Evolutionary conservation across 2,888 invertebrate species (phyloP).

Genomic region (Pachymerium ferrugineum): DNA sequence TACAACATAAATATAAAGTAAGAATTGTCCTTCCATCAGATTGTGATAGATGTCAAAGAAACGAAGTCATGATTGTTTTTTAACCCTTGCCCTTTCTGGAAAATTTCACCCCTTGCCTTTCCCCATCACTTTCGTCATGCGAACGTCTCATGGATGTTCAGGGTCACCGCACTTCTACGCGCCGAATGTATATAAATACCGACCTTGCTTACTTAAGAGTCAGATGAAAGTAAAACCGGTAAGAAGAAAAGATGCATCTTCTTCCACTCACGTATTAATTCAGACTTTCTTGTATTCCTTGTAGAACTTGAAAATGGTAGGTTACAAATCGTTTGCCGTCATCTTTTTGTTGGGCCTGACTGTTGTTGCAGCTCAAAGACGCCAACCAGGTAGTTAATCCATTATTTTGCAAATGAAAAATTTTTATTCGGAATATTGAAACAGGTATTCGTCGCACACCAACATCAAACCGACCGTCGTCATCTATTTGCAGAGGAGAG

Average conservation of each 20-base stretch:
- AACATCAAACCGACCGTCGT: background rate
- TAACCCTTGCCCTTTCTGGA: conserved; percentile 1
- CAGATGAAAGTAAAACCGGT: conserved; percentile 3
- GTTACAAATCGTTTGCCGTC: background rate
- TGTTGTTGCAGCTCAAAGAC: background rate
- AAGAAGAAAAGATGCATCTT: background rate
- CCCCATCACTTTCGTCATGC: background rate
- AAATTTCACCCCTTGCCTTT: background rate
- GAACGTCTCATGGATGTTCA: background rate
- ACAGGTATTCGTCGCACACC: no score
- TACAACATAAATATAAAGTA: background rate
- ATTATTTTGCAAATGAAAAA: background rate
- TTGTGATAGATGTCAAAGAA: background rate
- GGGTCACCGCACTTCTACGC: background rate
- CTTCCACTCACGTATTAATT: no score
- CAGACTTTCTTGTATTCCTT: background rate
- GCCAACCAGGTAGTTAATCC: background rate
- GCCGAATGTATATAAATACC: conserved; percentile 17
- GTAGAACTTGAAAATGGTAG: background rate
- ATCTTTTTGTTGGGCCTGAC: background rate
- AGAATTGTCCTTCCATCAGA: background rate
- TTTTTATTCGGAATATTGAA: background rate
- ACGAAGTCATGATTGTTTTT: background rate
- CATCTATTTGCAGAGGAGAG: conserved; percentile 3
- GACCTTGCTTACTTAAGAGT: background rate